Base-by-base conservation (phyloP, 2,888 invertebrate genomes). In the Drosophila gaucha region DNA sequence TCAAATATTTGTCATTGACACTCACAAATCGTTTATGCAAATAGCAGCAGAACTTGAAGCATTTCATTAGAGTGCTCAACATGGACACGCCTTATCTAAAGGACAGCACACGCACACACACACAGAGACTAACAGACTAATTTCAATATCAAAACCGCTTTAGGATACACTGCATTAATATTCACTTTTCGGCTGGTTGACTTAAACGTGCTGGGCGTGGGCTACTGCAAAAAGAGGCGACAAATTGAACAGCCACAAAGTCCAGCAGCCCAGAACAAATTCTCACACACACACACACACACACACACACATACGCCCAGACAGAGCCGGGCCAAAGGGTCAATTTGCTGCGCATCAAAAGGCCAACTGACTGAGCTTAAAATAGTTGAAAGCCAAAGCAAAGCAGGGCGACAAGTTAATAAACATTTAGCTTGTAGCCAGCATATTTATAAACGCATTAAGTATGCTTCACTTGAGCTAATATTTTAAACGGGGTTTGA, bases 401-500 rank as follows among this genome's bases (percentile, higher is more conserved):
- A 50, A 35, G 33, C 31, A 10, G 56, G 46, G 41, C 46, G 54
- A 57, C 67, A 73, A 66, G 75, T 75, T 75, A 70, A 74, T 74
- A 75, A 75, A 59, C 74, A 57, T 26, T 28, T 20, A 18, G 28
- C 38, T 16, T 33, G 41, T 14, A 18, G 18, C 38, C 22, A 46
- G 59, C 54, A 64, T 80, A 76, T 79, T 86, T 82, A 71, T 79
- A 86, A 82, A 83, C 67, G 69, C 66, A 83, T 83, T 82, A 79
- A 72, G 62, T 62, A 67, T 71, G 83, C 80, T 72, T 65, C 67
- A 72, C 59, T 69, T 57, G 54, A 33, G 35, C 54, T 60, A 65
- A 74, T 65, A 74, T 68, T 68, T 60, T 59, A 44, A 62, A 38
- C 33, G 18, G 36, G 41, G 3, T 8, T 22, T n/a, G 20, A 8